A percentile compares a stretch with the other conserved stretches of the same genome.
phyloP scores from a whole-genome alignment of 2,888 invertebrate genomes.

The Monoplex corrugatus region DNA sequence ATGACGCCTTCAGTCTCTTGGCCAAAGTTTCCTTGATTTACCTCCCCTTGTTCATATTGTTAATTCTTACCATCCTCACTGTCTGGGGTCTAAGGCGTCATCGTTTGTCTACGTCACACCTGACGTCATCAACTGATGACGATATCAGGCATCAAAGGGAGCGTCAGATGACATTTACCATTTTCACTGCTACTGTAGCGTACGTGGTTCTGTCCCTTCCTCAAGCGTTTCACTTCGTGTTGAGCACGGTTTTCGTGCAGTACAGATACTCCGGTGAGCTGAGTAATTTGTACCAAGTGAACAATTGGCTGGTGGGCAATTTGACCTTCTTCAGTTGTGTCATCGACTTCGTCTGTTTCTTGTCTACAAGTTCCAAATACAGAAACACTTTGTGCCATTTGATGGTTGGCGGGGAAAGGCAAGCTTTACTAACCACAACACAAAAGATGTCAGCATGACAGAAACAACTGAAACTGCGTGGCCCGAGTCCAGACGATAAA shows the following conservation, averaged over 20 bases:
- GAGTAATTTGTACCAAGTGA: background rate
- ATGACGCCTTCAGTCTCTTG: constrained; percentile 3
- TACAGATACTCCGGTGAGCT: background rate
- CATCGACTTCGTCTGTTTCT: background rate
- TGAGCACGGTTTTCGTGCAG: background rate
- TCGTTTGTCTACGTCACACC: background rate
- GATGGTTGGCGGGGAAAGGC: background rate
- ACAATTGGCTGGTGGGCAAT: background rate
- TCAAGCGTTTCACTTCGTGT: background rate
- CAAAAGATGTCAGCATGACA: background rate
- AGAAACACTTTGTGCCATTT: background rate
- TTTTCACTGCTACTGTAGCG: background rate
- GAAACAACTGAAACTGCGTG: background rate
- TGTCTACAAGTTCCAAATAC: background rate
- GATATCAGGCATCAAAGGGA: background rate
- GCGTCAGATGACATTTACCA: background rate
- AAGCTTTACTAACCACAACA: background rate
- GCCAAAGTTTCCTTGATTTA: background rate
- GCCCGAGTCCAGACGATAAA: background rate
- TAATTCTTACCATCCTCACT: background rate
- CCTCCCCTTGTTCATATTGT: background rate
- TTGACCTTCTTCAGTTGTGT: background rate
- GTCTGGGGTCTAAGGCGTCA: background rate
- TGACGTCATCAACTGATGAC: background rate
- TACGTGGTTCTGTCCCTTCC: background rate